Conservation (phyloP, 2,113 vertebrate species). For the Dromiciops gliroides region DNA sequence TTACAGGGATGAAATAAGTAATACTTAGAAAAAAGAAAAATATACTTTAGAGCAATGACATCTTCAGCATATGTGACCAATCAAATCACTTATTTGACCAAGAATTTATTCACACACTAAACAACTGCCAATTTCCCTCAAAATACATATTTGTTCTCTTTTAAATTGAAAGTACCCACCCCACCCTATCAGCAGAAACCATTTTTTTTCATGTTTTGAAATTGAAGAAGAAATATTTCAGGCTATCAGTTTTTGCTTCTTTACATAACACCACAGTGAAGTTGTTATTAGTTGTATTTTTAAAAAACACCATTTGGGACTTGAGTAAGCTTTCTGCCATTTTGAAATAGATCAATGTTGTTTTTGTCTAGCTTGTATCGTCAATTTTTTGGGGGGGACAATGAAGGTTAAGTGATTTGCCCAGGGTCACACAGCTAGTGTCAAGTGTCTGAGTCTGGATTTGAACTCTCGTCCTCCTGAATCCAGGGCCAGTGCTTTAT, state of each 20-base stretch:
- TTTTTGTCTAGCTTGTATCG: background rate
- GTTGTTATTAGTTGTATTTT: background rate
- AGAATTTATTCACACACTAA: constrained; percentile 42
- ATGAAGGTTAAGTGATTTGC: no score
- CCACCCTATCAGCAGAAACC: background rate
- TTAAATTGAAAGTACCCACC: background rate
- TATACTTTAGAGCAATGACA: background rate
- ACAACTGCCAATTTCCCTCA: constrained; percentile 23
- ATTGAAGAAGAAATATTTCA: background rate
- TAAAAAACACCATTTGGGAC: background rate
- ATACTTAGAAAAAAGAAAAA: background rate
- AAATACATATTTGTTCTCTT: background rate
- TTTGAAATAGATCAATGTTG: background rate
- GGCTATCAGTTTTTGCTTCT: background rate
- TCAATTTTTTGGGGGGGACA: no score
- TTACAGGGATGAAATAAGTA: background rate
- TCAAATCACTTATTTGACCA: constrained; percentile 30
- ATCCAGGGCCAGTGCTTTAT: no score
- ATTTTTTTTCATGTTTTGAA: background rate
- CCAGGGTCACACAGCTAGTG: no score
- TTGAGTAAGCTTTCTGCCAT: background rate
- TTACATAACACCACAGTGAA: background rate
- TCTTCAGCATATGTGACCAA: constrained; percentile 47
- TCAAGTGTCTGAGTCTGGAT: no score
- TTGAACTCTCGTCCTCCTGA: no score